These are phyloP conservation scores for Cheilosia soror DNA, from an alignment of 2,888 invertebrate species.

Conservation along the genomic window DNA sequence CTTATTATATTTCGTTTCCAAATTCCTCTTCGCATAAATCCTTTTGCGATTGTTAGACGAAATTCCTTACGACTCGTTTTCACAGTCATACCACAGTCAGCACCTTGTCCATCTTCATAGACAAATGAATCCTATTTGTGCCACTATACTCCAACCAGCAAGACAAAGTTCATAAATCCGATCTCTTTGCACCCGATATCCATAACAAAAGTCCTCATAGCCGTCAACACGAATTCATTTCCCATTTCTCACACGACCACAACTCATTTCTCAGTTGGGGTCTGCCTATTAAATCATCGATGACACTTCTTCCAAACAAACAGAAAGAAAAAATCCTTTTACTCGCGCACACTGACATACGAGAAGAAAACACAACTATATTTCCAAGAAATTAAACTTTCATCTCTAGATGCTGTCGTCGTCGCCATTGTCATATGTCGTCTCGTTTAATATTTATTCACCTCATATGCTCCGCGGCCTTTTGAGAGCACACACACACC, in stretches of 20 bases:
- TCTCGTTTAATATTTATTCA: conserved; percentile 44
- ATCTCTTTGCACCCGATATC: conserved; percentile 25
- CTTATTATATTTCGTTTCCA: too few species aligned
- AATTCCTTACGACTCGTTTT: too few species aligned
- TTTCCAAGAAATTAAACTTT: conserved; percentile 72
- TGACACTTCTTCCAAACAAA: conserved; percentile 41
- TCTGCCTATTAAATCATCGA: conserved; percentile 60
- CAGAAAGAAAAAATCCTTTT: not conserved
- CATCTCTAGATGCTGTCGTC: conserved; percentile 62
- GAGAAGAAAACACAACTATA: conserved; percentile 18
- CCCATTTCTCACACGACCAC: conserved; percentile 51
- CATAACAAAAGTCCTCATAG: conserved; percentile 34
- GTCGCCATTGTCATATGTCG: conserved; percentile 25
- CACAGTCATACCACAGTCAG: not conserved
- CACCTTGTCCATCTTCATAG: not conserved
- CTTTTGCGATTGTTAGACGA: too few species aligned
- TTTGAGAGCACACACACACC: conserved; percentile 13
- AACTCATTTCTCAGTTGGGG: conserved; percentile 5
- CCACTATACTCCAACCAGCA: conserved; percentile 4
- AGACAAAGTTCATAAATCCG: conserved; percentile 30
- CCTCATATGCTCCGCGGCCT: conserved; percentile 37
- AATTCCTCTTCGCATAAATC: too few species aligned
- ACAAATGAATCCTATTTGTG: conserved; percentile 33
- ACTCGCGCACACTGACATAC: not conserved
- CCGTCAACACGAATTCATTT: conserved; percentile 56